Base-by-base conservation (phyloP, 2,797 vertebrate species). In the Enteromius fasciolatus region DNA sequence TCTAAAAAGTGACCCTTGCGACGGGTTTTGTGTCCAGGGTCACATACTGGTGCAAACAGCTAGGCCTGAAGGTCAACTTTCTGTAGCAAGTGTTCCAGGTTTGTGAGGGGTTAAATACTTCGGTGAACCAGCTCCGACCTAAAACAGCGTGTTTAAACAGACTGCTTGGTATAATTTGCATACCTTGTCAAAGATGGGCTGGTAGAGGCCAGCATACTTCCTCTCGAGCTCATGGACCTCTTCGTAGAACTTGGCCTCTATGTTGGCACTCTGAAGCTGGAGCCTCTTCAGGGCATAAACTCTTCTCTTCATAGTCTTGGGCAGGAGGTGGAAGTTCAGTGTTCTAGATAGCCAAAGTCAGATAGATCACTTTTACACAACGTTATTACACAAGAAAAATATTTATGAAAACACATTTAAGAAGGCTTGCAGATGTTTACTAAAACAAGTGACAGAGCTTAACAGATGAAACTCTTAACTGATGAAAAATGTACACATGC, bases 201-300 rank as follows among this genome's bases (percentile, higher is more conserved):
- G 95, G 90, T 99, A 99, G 20, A 99, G 92, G 0, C 95, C 94
- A 2, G 98, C 96, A 0, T 99, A 99, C 84, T 99, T 99, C 89
- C 98, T 94, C 93, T 99, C 98, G 80, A 99, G 89, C 87, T 98
- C 97, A 3, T 99, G 98, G 54, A 99, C 97, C 89, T 99, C 98
- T 85, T 99, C 97, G 33, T 99, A 99, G 93, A 99, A 99, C 90
- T 97, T 98, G 67, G 97, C 97, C 89, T 99, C 98, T 90, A 98
- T 97, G 90, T 97, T 96, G 23, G 96, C 96, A 84, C 97, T 98
- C 79, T 96, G 96, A 89, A 97, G 96, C 91, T 99, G 98, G 44
- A 99, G 96, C 87, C 96, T 96, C 88, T 99, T 99, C 93, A 99
- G 87, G 20, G 98, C 97, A 80, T 97, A 95, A 63, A 99, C 96